These are phyloP conservation scores for Myotis findleyi DNA, from an alignment of 2,797 vertebrate genomes.

Conservation along the genomic window DNA sequence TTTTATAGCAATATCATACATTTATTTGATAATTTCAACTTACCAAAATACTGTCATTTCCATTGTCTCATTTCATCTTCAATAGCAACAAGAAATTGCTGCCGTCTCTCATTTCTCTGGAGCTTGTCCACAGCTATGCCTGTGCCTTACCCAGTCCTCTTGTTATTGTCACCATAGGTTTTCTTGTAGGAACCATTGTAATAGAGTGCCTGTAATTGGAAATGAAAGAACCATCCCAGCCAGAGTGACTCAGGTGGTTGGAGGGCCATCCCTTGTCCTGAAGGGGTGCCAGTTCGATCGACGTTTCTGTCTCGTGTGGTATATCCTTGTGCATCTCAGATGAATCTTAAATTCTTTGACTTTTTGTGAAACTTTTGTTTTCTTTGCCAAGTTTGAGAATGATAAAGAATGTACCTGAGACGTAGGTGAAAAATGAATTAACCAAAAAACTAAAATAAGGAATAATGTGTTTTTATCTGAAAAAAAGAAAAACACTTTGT, in stretches of 20 bases:
- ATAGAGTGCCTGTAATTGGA: background rate
- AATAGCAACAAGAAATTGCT: background rate
- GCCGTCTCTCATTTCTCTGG: rapidly evolving
- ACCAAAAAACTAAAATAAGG: background rate
- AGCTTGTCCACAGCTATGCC: rapidly evolving
- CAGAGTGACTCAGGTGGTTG: too few species aligned
- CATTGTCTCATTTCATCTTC: background rate
- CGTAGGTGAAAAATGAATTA: background rate
- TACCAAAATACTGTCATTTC: background rate
- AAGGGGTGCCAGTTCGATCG: background rate
- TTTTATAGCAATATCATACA: background rate
- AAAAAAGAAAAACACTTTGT: background rate
- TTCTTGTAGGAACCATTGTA: background rate
- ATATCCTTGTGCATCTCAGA: background rate
- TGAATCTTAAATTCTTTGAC: background rate
- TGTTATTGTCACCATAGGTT: background rate
- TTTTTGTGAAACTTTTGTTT: background rate
- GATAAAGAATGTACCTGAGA: background rate
- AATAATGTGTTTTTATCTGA: background rate
- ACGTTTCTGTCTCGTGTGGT: background rate
- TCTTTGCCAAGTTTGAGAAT: background rate
- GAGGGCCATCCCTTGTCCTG: background rate
- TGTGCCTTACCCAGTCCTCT: background rate
- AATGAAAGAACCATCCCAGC: background rate
- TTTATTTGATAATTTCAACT: conserved; percentile 3